A percentile compares a stretch with the other conserved stretches of the same genome.
phyloP scores from a whole-genome alignment of 1,140 invertebrate genomes.

The Ruditapes philippinarum region DNA sequence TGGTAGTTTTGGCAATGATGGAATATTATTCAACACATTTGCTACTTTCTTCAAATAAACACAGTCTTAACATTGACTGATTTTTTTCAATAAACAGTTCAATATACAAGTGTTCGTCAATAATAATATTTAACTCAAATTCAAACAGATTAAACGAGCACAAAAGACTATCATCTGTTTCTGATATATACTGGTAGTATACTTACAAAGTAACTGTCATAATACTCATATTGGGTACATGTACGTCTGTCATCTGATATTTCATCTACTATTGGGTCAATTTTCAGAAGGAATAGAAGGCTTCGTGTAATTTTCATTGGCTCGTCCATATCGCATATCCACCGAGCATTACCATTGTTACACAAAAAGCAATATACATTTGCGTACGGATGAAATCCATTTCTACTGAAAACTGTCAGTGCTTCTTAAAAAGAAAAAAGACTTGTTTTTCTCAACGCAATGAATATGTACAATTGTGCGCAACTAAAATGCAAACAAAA shows the following conservation, averaged over 20 bases:
- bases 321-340: background rate
- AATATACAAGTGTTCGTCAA: background rate
- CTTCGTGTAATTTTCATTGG: background rate
- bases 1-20: too few species aligned
- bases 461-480: too few species aligned
- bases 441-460: too few species aligned
- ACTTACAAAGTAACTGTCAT: background rate
- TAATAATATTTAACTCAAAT: background rate
- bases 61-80: too few species aligned
- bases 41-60: too few species aligned
- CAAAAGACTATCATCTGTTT: background rate
- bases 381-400: too few species aligned
- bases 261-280: background rate
- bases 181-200: background rate
- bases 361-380: background rate
- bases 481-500: too few species aligned
- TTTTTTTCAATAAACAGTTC: too few species aligned
- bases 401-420: too few species aligned
- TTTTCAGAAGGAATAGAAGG: background rate
- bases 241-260: background rate
- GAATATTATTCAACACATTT: too few species aligned
- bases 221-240: background rate
- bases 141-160: background rate
- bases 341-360: background rate
- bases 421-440: too few species aligned